Base-by-base conservation (phyloP, 2,797 vertebrate species). In the Chloroceryle amazona region DNA sequence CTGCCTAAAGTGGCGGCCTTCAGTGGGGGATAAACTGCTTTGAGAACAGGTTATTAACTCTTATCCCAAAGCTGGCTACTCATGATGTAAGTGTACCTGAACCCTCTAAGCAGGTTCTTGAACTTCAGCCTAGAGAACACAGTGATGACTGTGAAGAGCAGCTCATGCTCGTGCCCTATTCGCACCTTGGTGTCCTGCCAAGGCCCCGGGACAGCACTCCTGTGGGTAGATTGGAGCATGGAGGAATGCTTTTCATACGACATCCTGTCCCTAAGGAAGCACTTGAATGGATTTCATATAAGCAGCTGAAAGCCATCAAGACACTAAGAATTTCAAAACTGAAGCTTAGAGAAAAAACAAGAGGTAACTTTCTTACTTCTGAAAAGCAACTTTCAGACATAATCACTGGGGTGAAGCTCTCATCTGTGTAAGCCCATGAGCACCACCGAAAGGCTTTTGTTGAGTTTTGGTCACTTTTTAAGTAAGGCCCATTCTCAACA, bases 171-270 rank as follows among this genome's bases (percentile, higher is more conserved):
- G 7, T 67, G 47, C 21, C 49, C n/a, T n/a, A 0, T 13, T 55
- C 26, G 25, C 20, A 2, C 6, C 26, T 17, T 3, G 9, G 31
- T 26, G 26, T 29, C 37, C 66, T 19, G 37, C 65, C 8, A 46
- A 71, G 57, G 52, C 19, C 22, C 61, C 28, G 49, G 37, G 29
- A 23, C 55, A 55, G 72, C 0, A 1, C 18, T 81, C 23, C n/a
- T 18, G 10, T 1, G 57, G 22, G 23, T 8, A 58, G 26, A 1
- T 29, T 6, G 35, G 55, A 2, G 29, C 0, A 1, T 1, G 6
- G 29, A 62, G 29, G 21, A 71, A 74, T 12, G 20, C 21, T 79
- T 79, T 51, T n/a, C 13, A 17, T 1, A 0, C 9, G 6, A 37
- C 23, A 55, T 17, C 22, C 42, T 55, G 28, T 58, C 42, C 39